phyloP scores from a whole-genome alignment of 2,797 vertebrate species.

The Salarias fasciatus region DNA sequence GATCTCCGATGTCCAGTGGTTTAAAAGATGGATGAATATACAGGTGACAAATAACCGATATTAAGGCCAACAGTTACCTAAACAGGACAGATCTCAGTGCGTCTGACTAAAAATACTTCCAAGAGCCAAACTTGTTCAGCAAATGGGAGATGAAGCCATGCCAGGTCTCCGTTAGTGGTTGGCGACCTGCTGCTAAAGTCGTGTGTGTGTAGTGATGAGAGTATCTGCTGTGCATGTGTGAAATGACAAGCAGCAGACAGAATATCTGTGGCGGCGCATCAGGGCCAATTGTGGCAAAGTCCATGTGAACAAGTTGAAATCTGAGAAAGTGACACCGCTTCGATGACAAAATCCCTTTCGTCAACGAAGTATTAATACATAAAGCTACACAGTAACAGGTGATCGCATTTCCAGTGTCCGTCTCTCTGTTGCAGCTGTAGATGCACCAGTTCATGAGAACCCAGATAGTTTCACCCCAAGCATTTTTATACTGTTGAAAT shows the following conservation, averaged over 20 bases:
- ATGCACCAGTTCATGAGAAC: conserved; percentile 5
- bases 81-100: too few species aligned
- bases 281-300: neutral
- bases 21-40: too few species aligned
- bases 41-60: too few species aligned
- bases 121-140: conserved; percentile 21
- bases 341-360: neutral
- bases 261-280: conserved; percentile 27
- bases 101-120: conserved; percentile 3
- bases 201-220: conserved; percentile 13
- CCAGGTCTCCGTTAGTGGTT: conserved; percentile 16
- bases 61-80: too few species aligned
- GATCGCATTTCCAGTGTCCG: neutral
- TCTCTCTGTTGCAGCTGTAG: neutral
- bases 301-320: conserved; percentile 1
- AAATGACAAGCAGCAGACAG: conserved; percentile 44
- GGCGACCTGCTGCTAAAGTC: conserved; percentile 18
- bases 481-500: conserved; percentile 21
- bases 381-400: neutral
- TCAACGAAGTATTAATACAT: neutral
- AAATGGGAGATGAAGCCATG: conserved; percentile 28
- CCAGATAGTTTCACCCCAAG: conserved; percentile 24
- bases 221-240: conserved; percentile 45
- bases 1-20: too few species aligned
- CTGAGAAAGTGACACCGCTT: conserved; percentile 4